Percentiles rank a stretch among this genome's conserved stretches.
Conservation (phyloP, 2,113 vertebrate genomes). For the Pontoporia blainvillei region DNA sequence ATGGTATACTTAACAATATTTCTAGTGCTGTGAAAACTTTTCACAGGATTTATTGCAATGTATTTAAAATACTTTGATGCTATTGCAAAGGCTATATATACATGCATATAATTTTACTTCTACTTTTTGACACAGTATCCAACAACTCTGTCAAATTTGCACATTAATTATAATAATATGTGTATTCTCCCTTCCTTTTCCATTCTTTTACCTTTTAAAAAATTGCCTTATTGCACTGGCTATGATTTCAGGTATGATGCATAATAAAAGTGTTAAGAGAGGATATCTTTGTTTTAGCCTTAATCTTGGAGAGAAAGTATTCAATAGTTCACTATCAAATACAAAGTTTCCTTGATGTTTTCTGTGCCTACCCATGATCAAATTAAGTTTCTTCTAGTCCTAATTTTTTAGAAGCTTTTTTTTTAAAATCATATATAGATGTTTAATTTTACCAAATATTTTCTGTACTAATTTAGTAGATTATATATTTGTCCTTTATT, state of each 20-base stretch:
- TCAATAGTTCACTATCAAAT: not conserved
- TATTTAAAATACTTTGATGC: not conserved
- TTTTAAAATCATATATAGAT: not conserved
- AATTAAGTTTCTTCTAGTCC: not conserved
- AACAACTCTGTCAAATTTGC: not conserved
- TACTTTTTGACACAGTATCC: not conserved
- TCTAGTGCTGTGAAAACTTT: not conserved
- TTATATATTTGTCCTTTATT: not conserved
- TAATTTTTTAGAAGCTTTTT: not conserved
- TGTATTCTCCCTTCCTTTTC: not conserved
- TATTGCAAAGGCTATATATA: not conserved
- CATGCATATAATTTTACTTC: not conserved
- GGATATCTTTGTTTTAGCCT: not conserved
- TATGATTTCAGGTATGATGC: not conserved
- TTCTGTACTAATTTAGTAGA: not conserved
- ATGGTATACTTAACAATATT: not conserved
- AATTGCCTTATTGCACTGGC: not conserved
- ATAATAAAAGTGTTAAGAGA: not conserved
- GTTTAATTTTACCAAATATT: not conserved
- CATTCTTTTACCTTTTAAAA: not conserved
- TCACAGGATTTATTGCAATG: not conserved
- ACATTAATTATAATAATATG: not conserved
- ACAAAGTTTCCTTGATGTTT: not conserved
- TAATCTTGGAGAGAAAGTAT: not conserved
- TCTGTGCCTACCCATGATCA: not conserved